phyloP scores from a whole-genome alignment of 2,113 vertebrate genomes.

The Crypturellus undulatus region DNA sequence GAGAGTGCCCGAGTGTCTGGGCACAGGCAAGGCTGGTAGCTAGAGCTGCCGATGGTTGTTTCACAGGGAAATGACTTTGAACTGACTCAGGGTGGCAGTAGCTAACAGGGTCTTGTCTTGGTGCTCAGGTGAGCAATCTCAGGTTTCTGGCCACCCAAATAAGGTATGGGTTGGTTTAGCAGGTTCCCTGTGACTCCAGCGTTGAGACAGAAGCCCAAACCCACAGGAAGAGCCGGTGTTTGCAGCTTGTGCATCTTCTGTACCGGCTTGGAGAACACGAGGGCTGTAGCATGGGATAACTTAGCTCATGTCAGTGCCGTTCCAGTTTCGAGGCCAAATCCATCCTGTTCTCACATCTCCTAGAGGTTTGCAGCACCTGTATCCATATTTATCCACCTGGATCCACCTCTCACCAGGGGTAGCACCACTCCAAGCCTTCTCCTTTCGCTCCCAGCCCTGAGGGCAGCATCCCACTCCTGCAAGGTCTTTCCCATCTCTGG shows the following conservation, averaged over 20 bases:
- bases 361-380: neutral
- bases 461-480: neutral
- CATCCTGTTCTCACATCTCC: neutral
- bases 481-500: too few relatives aligned
- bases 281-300: fast-evolving
- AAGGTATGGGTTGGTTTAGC: neutral
- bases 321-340: neutral
- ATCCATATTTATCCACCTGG: too few relatives aligned
- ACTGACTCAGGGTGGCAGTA: neutral
- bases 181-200: neutral
- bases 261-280: neutral
- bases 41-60: neutral
- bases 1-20: neutral
- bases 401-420: neutral
- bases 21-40: neutral
- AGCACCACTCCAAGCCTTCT: too few relatives aligned
- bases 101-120: neutral
- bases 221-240: fast-evolving
- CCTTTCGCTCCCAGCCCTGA: too few relatives aligned
- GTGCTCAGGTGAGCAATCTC: neutral
- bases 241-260: neutral
- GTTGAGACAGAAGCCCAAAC: neutral
- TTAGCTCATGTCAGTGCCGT: neutral
- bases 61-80: neutral
- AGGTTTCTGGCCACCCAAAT: neutral